Evolutionary conservation across 2,888 invertebrate species (phyloP).

Genomic region (Anagyrus pseudococci): DNA sequence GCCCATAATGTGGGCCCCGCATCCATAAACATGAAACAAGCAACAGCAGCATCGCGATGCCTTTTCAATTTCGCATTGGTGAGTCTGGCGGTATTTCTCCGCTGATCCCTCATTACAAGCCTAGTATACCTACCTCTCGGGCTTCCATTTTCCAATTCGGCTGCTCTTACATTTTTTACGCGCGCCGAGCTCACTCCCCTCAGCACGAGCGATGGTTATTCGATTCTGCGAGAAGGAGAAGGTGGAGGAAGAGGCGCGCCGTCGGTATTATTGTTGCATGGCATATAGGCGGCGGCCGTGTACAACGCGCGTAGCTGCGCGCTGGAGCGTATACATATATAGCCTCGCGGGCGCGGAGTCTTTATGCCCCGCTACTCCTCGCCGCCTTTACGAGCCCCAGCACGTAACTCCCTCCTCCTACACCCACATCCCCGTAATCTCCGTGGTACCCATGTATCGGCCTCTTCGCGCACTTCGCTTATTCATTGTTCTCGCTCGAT

Average conservation of each 20-base stretch:
- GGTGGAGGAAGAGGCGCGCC: no score
- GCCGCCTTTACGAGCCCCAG: slow-evolving; percentile 22
- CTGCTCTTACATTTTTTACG: slow-evolving; percentile 26
- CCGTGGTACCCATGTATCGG: background rate
- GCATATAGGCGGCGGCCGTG: background rate
- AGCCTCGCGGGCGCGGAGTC: no score
- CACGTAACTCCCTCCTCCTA: no score
- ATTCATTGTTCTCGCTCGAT: slow-evolving; percentile 10
- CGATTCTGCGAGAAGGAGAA: slow-evolving; percentile 3
- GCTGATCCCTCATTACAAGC: slow-evolving; percentile 25
- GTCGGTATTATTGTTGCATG: slow-evolving; percentile 25
- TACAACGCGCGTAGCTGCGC: no score
- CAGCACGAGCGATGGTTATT: slow-evolving; percentile 13
- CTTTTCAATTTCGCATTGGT: slow-evolving; percentile 14
- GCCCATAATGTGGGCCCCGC: no score
- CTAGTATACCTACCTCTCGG: slow-evolving; percentile 3
- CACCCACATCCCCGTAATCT: slow-evolving; percentile 12
- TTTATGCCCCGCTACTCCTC: slow-evolving; percentile 2
- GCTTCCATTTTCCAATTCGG: slow-evolving; percentile 3
- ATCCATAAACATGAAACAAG: no score
- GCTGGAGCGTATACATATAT: no score
- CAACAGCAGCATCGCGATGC: background rate
- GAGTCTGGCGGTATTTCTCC: slow-evolving; percentile 14
- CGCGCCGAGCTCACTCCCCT: background rate
- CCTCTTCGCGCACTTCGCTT: background rate